These are phyloP conservation scores for Notodonta ziczac DNA, from an alignment of 2,888 invertebrate species.

Conservation along the genomic window DNA sequence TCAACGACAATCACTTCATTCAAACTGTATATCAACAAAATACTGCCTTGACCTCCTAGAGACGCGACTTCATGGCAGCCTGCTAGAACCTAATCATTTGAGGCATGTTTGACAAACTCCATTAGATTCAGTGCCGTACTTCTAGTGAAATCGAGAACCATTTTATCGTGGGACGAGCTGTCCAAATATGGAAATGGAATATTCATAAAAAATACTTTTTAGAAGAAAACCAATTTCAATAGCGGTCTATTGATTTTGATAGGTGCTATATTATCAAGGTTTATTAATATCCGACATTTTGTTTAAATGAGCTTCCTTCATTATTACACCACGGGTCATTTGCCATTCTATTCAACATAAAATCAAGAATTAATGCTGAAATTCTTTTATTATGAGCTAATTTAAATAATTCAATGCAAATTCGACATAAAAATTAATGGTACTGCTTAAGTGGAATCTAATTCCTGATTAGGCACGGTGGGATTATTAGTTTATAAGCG, in stretches of 20 bases:
- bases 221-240: too few relatives aligned
- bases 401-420: conserved; percentile 41
- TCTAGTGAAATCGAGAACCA: too few relatives aligned
- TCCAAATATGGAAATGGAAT: too few relatives aligned
- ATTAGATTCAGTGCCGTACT: too few relatives aligned
- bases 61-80: conserved; percentile 35
- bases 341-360: conserved; percentile 31
- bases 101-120: too few relatives aligned
- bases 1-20: conserved; percentile 53
- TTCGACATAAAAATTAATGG: conserved; percentile 43
- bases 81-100: conserved; percentile 15
- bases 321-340: conserved; percentile 23
- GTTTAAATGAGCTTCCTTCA: conserved; percentile 25
- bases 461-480: conserved; percentile 35
- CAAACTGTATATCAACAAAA: conserved; percentile 50
- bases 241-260: not conserved
- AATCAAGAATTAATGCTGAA: conserved; percentile 29
- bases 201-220: too few relatives aligned
- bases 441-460: conserved; percentile 30
- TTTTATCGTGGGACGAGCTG: too few relatives aligned
- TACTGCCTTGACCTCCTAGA: conserved; percentile 52
- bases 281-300: conserved; percentile 14
- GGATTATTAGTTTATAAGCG: conserved; percentile 32
- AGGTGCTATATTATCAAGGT: not conserved
- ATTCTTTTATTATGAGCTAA: conserved; percentile 28